These are phyloP conservation scores for Sebastes vulpes DNA, from an alignment of 2,797 vertebrate species.

Conservation along the genomic window DNA sequence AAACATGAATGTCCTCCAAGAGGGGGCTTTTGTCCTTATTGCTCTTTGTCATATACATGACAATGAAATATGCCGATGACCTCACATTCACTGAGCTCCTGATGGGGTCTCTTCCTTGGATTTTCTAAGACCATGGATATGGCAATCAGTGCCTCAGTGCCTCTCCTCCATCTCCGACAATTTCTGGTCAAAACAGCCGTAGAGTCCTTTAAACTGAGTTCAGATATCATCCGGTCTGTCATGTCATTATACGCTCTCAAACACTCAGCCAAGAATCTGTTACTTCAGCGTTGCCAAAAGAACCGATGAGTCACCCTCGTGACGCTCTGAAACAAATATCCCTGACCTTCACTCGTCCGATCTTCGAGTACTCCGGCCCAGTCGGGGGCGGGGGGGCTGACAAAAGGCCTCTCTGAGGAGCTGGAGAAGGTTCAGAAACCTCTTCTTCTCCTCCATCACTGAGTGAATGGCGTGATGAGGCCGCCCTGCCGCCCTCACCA, in stretches of 20 bases:
- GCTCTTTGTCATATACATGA: background rate
- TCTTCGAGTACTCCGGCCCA: background rate
- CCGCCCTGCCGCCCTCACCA: background rate
- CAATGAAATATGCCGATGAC: background rate
- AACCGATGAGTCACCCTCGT: background rate
- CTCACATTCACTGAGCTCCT: background rate
- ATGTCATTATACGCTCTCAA: background rate
- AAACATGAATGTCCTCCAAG: background rate
- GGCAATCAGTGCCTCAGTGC: background rate
- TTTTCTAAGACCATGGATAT: background rate
- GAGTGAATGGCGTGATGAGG: constrained; percentile 1
- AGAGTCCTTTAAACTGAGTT: background rate
- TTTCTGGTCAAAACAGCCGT: too few relatives aligned
- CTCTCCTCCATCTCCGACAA: background rate
- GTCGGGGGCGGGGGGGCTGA: background rate
- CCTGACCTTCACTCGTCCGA: background rate
- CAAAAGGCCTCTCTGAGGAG: background rate
- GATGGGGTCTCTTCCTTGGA: background rate
- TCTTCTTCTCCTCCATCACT: constrained; percentile 1
- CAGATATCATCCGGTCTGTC: background rate
- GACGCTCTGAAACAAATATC: background rate
- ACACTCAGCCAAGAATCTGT: background rate
- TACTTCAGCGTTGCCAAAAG: background rate
- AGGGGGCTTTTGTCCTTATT: background rate
- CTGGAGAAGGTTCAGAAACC: background rate